Conservation (phyloP, 2,888 invertebrate species). For the Stictocephala bisonia region DNA sequence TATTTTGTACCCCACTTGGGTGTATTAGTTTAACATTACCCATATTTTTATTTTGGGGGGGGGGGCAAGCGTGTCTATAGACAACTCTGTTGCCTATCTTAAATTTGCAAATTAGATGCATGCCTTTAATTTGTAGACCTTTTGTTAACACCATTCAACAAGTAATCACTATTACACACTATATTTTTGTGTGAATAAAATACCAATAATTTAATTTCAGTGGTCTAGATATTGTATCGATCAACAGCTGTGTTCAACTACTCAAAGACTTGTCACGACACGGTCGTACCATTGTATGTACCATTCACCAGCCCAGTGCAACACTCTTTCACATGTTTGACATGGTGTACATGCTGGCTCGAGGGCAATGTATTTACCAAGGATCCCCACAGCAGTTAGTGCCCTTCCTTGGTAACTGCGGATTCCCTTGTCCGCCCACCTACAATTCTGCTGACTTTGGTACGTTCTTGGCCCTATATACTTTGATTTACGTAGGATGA, state of each 20-base stretch:
- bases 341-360: slow-evolving; percentile 74
- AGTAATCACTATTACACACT: slow-evolving; percentile 3
- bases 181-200: too few relatives aligned
- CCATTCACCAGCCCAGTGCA: slow-evolving; percentile 84
- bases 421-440: slow-evolving; percentile 77
- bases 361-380: slow-evolving; percentile 74
- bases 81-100: too few relatives aligned
- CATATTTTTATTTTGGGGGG: too few relatives aligned
- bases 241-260: slow-evolving; percentile 77
- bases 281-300: slow-evolving; percentile 82
- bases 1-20: too few relatives aligned
- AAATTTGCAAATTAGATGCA: too few relatives aligned
- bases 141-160: too few relatives aligned
- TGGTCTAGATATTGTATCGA: slow-evolving; percentile 79
- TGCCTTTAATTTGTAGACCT: too few relatives aligned
- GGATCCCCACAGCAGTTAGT: slow-evolving; percentile 77
- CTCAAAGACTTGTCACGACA: slow-evolving; percentile 76
- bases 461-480: too few relatives aligned
- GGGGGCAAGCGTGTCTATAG: too few relatives aligned
- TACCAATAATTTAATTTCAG: slow-evolving; percentile 43
- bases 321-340: slow-evolving; percentile 81
- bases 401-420: slow-evolving; percentile 74
- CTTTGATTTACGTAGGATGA: too few relatives aligned
- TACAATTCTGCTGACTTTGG: slow-evolving; percentile 84
- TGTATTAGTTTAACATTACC: too few relatives aligned